These are phyloP conservation scores for Zaprionus bogoriensis DNA, from an alignment of 2,888 invertebrate species.

Conservation along the genomic window DNA sequence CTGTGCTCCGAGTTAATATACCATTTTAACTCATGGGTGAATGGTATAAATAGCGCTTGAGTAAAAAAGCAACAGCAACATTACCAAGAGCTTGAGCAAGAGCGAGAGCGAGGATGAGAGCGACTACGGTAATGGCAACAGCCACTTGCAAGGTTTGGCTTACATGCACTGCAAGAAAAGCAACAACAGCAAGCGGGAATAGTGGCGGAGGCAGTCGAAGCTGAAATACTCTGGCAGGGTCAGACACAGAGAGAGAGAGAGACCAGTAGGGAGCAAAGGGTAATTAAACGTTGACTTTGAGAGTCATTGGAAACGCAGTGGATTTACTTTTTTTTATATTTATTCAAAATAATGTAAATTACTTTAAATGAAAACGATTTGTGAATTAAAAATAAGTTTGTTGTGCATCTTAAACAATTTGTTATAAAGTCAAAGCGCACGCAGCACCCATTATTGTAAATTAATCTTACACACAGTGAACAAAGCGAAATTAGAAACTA, in stretches of 20 bases:
- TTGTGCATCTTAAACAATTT: neutral
- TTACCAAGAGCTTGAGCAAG: conserved; percentile 15
- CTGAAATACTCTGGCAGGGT: conserved; percentile 21
- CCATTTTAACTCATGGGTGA: too few relatives aligned
- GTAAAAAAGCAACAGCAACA: conserved; percentile 28
- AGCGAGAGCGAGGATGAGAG: neutral
- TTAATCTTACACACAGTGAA: too few relatives aligned
- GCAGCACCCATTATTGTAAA: too few relatives aligned
- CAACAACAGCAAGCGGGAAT: conserved; percentile 1
- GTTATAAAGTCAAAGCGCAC: neutral
- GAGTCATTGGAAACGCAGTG: neutral
- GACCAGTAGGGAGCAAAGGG: neutral
- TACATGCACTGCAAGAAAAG: conserved; percentile 49
- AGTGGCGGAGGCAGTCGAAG: neutral
- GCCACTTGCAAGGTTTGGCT: conserved; percentile 47
- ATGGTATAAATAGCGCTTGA: too few relatives aligned
- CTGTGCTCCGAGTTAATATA: too few relatives aligned
- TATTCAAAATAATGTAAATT: neutral
- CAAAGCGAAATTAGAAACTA: too few relatives aligned
- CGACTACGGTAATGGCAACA: conserved; percentile 42
- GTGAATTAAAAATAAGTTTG: too few relatives aligned
- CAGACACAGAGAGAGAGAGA: neutral
- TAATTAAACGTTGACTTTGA: neutral
- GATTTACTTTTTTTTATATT: neutral
- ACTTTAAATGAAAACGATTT: neutral